Base-by-base conservation (phyloP, 1,140 invertebrate genomes). In the Dufourea novaeangliae region DNA sequence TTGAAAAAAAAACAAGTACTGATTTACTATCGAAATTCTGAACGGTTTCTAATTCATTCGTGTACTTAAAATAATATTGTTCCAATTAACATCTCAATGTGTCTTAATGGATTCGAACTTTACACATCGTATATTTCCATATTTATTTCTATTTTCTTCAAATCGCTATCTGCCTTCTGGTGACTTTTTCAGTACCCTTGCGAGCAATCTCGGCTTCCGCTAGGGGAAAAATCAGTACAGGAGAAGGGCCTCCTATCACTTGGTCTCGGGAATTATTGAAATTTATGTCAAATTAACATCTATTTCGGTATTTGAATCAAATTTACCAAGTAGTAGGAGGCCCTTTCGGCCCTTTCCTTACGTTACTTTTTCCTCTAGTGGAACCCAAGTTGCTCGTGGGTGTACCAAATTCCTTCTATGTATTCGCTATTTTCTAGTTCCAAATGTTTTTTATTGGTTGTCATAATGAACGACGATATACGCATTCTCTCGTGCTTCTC, bases 371-470 rank as follows among this genome's bases (percentile, higher is more conserved):
- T n/a, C n/a, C n/a, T n/a, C n/a, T n/a, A n/a, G n/a, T n/a, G n/a
- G n/a, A n/a, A n/a, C n/a, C n/a, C n/a, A n/a, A n/a, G n/a, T n/a
- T n/a, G n/a, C n/a, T n/a, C n/a, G n/a, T n/a, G n/a, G n/a, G n/a
- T n/a, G n/a, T n/a, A n/a, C 56, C 2, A 8, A 0, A 20, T 14
- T 29, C 4, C 17, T 32, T 32, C 27, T 5, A 46, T 46, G 41
- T 56, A 67, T 67, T 67, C 14, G n/a, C 20, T 2, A 22, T 1
- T 12, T 41, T 14, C 39, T 34, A 74, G 1, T 10, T 66, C 27
- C n/a, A n/a, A 56, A 44, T 25, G 34, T n/a, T 66, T 27, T 27
- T 41, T 56, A 74, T 74, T 74, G 62, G 50, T 32, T 25, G n/a
- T 1, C 0, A 27, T n/a, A 20, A 50, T 0, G 54, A 25, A 17